Evolutionary conservation across 2,113 vertebrate species (phyloP), one percentile per base, ranked within the genome.

Genomic region (Lonchura striata): DNA sequence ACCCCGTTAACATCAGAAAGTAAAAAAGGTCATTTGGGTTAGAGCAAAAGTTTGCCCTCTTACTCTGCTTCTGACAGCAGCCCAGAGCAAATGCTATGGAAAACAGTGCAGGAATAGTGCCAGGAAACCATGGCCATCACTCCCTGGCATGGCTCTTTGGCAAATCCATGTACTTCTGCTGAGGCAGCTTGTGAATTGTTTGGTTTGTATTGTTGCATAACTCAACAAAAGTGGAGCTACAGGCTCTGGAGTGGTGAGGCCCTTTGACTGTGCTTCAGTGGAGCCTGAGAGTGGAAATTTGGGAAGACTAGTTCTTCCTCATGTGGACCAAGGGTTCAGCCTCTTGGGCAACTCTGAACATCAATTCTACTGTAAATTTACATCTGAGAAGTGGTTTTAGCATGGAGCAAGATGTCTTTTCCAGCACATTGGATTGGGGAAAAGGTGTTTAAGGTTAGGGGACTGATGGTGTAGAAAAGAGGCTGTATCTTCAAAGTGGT

Each of bases 101-200:
- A 76, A 80, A 39, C 9, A 33, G 35, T 28, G 30, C 13, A 66
- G 56, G 46, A 57, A 25, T 27, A 11, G 8, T 61, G 39, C 27
- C 33, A 85, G 28, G 23, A 68, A 82, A 27, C 16, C 39, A 39
- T 39, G 78, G 27, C 1, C 1, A 19, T 47, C 1, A 0, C 22
- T 72, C 37, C 35, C 49, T 61, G 53, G 18, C 31, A 68, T 6
- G 13, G 28, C 19, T 71, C 56, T 65, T 57, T 6, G 6, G 44
- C 61, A 78, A 79, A 79, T 37, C 39, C n/a, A 24, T 4, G 0
- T 59, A 22, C 3, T 76, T 76, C 42, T 94, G n/a, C 35, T 49
- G 33, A 16, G 9, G 17, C 17, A 54, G 27, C 27, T 92, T 0
- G 0, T 68, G n/a, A 24, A 24, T 35, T 42, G 7, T 79, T 31